phyloP scores from a whole-genome alignment of 2,888 invertebrate species.

The Phengaris arion region DNA sequence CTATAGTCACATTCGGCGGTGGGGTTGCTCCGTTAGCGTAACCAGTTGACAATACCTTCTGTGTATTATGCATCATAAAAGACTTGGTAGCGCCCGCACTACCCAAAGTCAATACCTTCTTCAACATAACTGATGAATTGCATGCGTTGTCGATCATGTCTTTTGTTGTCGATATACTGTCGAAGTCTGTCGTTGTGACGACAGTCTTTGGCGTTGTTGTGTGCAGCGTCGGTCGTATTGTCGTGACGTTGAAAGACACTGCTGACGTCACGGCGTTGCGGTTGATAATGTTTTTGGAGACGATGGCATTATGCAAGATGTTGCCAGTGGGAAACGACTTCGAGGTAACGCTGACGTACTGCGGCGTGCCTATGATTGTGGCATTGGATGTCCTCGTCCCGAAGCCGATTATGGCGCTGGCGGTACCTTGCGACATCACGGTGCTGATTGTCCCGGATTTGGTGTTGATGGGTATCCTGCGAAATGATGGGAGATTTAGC shows the following conservation, averaged over 20 bases:
- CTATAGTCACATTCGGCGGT: slow-evolving; percentile 73
- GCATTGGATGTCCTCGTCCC: slow-evolving; percentile 66
- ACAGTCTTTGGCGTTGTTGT: slow-evolving; percentile 63
- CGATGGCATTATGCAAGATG: slow-evolving; percentile 74
- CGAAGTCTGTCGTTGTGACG: slow-evolving; percentile 60
- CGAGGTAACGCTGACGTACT: slow-evolving; percentile 72
- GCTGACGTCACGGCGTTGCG: slow-evolving; percentile 57
- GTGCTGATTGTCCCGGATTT: slow-evolving; percentile 71
- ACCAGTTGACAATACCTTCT: slow-evolving; percentile 71
- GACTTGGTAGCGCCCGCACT: slow-evolving; percentile 70
- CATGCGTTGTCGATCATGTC: slow-evolving; percentile 77
- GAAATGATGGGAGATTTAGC: slow-evolving; percentile 35
- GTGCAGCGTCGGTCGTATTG: slow-evolving; percentile 59
- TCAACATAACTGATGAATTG: slow-evolving; percentile 75
- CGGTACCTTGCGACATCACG: slow-evolving; percentile 74
- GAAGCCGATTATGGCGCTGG: slow-evolving; percentile 70
- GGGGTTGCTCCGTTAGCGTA: slow-evolving; percentile 69
- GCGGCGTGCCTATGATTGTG: slow-evolving; percentile 65
- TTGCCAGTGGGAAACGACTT: slow-evolving; percentile 75
- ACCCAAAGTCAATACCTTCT: slow-evolving; percentile 73
- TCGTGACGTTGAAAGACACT: slow-evolving; percentile 64
- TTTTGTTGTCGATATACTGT: slow-evolving; percentile 70
- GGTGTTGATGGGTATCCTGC: slow-evolving; percentile 69
- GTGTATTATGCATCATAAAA: slow-evolving; percentile 75
- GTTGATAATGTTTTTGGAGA: slow-evolving; percentile 71